Evolutionary conservation across 2,113 vertebrate genomes (phyloP), one percentile per base, ranked within the genome.

Genomic region (Hyperoodon ampullatus): DNA sequence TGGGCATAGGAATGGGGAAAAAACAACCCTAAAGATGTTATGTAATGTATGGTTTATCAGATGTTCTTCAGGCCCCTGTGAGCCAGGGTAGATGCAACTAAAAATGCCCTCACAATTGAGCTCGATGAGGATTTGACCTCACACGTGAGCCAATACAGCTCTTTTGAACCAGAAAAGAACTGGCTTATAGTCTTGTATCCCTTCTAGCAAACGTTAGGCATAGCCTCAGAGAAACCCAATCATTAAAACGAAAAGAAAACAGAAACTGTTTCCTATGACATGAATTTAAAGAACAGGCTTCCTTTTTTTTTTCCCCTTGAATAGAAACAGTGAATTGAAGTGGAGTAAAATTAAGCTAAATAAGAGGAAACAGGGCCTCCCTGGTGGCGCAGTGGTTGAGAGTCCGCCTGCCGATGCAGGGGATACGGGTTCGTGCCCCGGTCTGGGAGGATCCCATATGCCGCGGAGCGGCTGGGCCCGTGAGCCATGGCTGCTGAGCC

Each of bases 331-430:
- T 93, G 75, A 95, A 70, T 93, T 92, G 61, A 92, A 95, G n/a
- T 86, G 26, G 68, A 94, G 42, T 87, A 97, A 96, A 94, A 96
- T 96, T 96, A 92, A 94, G 35, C 75, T 90, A 97, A 97, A 96
- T 96, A 86, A 91, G 82, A 97, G 88, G 95, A 97, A 97, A 94
- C 90, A 97, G 91, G n/a, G n/a, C n/a, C n/a, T n/a, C n/a, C n/a
- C n/a, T n/a, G n/a, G n/a, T n/a, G n/a, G n/a, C n/a, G n/a, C n/a
- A n/a, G n/a, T n/a, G n/a, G n/a, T n/a, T n/a, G n/a, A n/a, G n/a
- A n/a, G n/a, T n/a, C n/a, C n/a, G n/a, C n/a, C n/a, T n/a, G n/a
- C n/a, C n/a, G n/a, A n/a, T n/a, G n/a, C n/a, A n/a, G n/a, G n/a
- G n/a, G n/a, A n/a, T n/a, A n/a, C n/a, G n/a, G n/a, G n/a, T n/a